Percentiles rank a stretch among this genome's conserved stretches.
phyloP scores from a whole-genome alignment of 2,888 invertebrate genomes.

The Aspidiotus rigidus region DNA sequence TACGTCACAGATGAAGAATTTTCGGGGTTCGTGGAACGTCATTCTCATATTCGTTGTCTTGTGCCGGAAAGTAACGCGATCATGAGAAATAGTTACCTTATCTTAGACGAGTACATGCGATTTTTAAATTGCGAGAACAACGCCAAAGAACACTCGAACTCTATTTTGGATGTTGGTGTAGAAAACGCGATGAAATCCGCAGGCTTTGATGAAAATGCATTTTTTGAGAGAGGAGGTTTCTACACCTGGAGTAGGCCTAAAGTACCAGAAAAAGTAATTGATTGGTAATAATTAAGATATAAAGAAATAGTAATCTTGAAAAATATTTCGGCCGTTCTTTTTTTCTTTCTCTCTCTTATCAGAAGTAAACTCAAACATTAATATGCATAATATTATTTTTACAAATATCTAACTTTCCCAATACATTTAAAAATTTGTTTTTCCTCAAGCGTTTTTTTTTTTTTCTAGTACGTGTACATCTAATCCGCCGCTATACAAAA shows the following conservation, averaged over 20 bases:
- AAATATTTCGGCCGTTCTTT: too few relatives aligned
- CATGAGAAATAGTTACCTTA: conserved; percentile 49
- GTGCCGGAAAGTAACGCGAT: conserved; percentile 47
- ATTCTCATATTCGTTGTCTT: conserved; percentile 43
- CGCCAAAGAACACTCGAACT: conserved; percentile 45
- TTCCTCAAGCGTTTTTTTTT: too few relatives aligned
- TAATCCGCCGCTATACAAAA: too few relatives aligned
- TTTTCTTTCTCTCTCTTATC: too few relatives aligned
- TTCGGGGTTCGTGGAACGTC: conserved; percentile 45
- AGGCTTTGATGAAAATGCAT: conserved; percentile 48
- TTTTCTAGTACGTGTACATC: too few relatives aligned
- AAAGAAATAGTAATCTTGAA: too few relatives aligned
- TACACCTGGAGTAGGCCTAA: conserved; percentile 46
- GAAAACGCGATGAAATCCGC: conserved; percentile 44
- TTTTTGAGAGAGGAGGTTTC: conserved; percentile 47
- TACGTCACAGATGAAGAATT: conserved; percentile 45
- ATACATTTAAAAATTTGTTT: too few relatives aligned
- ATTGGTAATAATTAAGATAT: too few relatives aligned
- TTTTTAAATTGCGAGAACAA: conserved; percentile 47
- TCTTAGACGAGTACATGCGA: conserved; percentile 49
- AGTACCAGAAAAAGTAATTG: background rate
- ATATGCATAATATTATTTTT: too few relatives aligned
- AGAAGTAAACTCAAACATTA: too few relatives aligned
- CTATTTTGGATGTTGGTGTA: conserved; percentile 47
- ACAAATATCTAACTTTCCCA: too few relatives aligned